Conservation (phyloP, 2,113 vertebrate genomes). For the Pygoscelis adeliae region DNA sequence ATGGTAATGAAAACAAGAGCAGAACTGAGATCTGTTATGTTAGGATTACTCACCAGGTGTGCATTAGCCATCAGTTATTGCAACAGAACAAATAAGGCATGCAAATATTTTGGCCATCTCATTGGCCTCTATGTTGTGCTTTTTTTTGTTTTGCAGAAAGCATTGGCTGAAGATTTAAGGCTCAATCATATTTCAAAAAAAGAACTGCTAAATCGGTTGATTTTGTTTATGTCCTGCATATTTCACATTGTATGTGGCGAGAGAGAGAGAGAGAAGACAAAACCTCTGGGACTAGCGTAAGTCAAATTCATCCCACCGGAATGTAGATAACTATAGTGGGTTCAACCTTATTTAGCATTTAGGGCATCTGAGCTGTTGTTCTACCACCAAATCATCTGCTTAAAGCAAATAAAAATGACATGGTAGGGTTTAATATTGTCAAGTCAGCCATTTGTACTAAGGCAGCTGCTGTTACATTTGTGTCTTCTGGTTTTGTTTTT, state of each 20-base stretch:
- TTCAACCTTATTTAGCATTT: not conserved
- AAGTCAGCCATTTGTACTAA: not conserved
- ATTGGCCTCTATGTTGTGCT: not conserved
- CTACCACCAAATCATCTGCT: not conserved
- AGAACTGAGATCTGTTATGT: not conserved
- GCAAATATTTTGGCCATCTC: not conserved
- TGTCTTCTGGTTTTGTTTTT: not conserved
- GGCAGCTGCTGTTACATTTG: not conserved
- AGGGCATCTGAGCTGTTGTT: not conserved
- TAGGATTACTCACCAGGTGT: not conserved
- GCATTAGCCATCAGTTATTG: not conserved
- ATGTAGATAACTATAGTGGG: not conserved
- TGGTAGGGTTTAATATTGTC: not conserved
- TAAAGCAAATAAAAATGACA: not conserved
- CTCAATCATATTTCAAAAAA: not conserved
- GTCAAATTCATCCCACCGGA: not conserved
- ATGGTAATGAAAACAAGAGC: not conserved
- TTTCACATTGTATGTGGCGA: not conserved
- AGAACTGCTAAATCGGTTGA: not conserved
- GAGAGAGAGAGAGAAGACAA: not conserved
- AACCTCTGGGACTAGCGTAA: not conserved
- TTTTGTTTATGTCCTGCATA: not conserved
- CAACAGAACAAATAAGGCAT: slow-evolving; percentile 18
- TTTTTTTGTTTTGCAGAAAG: not conserved
- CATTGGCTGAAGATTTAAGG: not conserved